Base-by-base conservation (phyloP, 2,797 vertebrate species). In the Phoeniculus purpureus region DNA sequence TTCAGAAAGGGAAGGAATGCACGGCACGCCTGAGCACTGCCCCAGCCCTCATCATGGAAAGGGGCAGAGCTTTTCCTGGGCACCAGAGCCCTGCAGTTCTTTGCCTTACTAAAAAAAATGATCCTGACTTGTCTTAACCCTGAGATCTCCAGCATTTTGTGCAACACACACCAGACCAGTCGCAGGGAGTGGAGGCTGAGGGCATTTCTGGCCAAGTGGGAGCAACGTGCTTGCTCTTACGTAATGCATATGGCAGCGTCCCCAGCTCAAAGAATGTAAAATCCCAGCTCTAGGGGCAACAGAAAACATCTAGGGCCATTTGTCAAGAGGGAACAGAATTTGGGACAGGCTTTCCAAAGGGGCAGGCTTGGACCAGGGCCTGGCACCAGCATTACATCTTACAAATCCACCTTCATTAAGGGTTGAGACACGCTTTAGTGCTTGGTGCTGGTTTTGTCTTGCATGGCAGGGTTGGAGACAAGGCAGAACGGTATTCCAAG, bases 1-100 rank as follows among this genome's bases (percentile, higher is more conserved):
- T 85, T 92, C 81, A 94, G 85, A 95, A 92, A 89, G 47, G 93
- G 72, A 86, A 92, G 96, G 93, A 94, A 94, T 94, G 91, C 62
- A 66, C 90, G 92, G 93, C 91, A 93, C 0, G 73, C 31, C 84
- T 45, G 37, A 90, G 34, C 3, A 4, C 61, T 84, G 82, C 85
- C 81, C 56, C 37, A 81, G 43, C 72, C 66, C 62, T 91, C 77
- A 92, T 75, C 91, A 93, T 95, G 94, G 95, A 96, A 92, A 90
- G 89, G 88, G 54, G 75, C 80, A 87, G 82, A 67, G 51, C 52
- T 92, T 89, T 78, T 89, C 66, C 81, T 13, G 68, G 91, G 86
- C 91, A 94, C 66, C 3, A 1, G 32, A 84, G 59, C 58, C 45
- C 50, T 64, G 26, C 0, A 11, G 84, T 85, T 86, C 54, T 92